These are phyloP conservation scores for Montipora cactus DNA, from an alignment of 64 coral and sea anemone genomes.

Conservation along the genomic window DNA sequence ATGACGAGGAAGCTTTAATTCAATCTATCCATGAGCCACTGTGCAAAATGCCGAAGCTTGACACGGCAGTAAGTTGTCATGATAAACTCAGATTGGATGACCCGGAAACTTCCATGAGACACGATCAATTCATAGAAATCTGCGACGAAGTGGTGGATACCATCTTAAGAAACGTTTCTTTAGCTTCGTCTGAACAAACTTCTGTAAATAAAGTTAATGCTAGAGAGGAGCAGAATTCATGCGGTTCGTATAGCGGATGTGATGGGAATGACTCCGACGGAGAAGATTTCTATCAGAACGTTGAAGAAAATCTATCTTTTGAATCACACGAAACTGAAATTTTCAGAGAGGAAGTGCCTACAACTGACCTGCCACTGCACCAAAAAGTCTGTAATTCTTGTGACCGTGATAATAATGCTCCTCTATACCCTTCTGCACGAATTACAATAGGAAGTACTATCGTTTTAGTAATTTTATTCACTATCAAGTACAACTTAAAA, in stretches of 20 bases:
- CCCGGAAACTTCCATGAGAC: neutral
- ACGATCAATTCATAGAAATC: neutral
- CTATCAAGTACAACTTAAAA: neutral
- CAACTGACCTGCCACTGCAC: neutral
- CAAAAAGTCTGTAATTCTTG: neutral
- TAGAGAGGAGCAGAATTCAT: neutral
- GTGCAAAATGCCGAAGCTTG: neutral
- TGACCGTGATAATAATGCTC: neutral
- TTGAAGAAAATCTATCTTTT: neutral
- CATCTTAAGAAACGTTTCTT: neutral
- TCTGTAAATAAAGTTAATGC: neutral
- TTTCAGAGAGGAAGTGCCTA: neutral
- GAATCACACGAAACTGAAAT: neutral
- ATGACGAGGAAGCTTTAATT: neutral
- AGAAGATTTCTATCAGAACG: neutral
- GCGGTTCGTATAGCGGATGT: neutral
- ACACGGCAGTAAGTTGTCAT: neutral
- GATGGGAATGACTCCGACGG: neutral
- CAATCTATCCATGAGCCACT: neutral
- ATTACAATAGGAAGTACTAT: neutral
- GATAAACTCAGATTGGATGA: neutral
- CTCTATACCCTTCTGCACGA: neutral
- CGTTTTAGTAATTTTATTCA: neutral
- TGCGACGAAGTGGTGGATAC: neutral
- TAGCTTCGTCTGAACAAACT: neutral